phyloP scores from a whole-genome alignment of 2,797 vertebrate genomes.

The Urosaurus nigricauda region DNA sequence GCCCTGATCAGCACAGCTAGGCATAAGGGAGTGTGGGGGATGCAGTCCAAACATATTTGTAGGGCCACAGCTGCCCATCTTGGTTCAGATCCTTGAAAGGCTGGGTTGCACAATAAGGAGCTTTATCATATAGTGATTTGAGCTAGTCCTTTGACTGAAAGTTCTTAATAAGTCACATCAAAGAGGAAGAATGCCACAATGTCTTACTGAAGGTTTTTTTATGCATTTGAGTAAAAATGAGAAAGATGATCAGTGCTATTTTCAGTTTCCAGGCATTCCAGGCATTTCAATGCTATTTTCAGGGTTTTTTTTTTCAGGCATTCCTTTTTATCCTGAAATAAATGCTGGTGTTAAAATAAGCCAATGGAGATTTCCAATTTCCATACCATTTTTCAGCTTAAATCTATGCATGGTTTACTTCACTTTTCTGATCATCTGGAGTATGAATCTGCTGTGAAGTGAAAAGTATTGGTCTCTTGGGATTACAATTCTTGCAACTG shows the following conservation, averaged over 20 bases:
- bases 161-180: conserved; percentile 31
- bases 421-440: conserved; percentile 52
- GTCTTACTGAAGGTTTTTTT: not conserved
- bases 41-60: too few relatives aligned
- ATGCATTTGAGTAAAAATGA: not conserved
- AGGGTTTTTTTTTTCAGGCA: conserved; percentile 4
- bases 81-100: too few relatives aligned
- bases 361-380: conserved; percentile 38
- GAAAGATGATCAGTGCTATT: conserved; percentile 30
- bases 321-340: conserved; percentile 33
- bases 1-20: too few relatives aligned
- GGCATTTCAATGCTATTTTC: too few relatives aligned
- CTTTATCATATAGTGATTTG: not conserved
- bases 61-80: too few relatives aligned
- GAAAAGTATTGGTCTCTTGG: conserved; percentile 66
- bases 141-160: not conserved
- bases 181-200: conserved; percentile 10
- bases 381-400: conserved; percentile 55
- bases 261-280: conserved; percentile 18
- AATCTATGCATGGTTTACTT: conserved; percentile 32
- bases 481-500: conserved; percentile 71
- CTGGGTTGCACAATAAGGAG: too few relatives aligned
- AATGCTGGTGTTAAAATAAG: conserved; percentile 41
- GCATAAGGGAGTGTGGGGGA: too few relatives aligned
- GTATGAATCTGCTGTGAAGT: conserved; percentile 69